Base-by-base conservation (phyloP, 2,797 vertebrate species). In the Gadopsis marmoratus region DNA sequence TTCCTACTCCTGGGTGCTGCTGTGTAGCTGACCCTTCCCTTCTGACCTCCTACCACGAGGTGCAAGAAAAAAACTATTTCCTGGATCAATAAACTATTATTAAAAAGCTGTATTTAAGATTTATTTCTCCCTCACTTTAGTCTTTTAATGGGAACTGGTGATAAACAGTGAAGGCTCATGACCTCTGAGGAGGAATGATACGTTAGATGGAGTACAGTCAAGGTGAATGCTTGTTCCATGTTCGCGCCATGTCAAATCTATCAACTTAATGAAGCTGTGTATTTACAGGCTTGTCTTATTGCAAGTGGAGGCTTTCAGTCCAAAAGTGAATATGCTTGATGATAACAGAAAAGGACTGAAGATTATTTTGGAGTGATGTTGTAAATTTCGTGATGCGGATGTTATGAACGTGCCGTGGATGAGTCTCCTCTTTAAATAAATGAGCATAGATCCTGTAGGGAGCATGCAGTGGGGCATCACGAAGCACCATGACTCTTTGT, bases 21-120 rank as follows among this genome's bases (percentile, higher is more conserved):
- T 21, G 17, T 39, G 48, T 9, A 43, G 47, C 77, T 56, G 71
- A 78, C 86, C 81, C 68, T 82, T 82, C 80, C 85, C 74, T 45
- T 72, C 41, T 89, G 82, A 89, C 82, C 88, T 74, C 54, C 55
- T 53, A 56, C 53, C 37, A 63, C 7, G 43, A 81, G 50, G 21
- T 33, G 74, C 62, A 69, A 75, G 37, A 66, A 79, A 71, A 71
- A 85, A 82, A 79, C 72, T 45, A 87, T 84, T 86, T 79, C 56
- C 82, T n/a, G 68, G 78, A 93, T 92, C 90, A 68, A 93, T 91
- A 87, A 74, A 62, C 74, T 82, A 90, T 91, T 79, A 89, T 91
- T 66, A 90, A 91, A 89, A 84, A 73, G 82, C 70, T 14, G 72
- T 82, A 68, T 80, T 81, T 71, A 73, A 82, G 86, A 88, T 85